Base-by-base conservation (phyloP, 2,797 vertebrate genomes). In the Staurois parvus region DNA sequence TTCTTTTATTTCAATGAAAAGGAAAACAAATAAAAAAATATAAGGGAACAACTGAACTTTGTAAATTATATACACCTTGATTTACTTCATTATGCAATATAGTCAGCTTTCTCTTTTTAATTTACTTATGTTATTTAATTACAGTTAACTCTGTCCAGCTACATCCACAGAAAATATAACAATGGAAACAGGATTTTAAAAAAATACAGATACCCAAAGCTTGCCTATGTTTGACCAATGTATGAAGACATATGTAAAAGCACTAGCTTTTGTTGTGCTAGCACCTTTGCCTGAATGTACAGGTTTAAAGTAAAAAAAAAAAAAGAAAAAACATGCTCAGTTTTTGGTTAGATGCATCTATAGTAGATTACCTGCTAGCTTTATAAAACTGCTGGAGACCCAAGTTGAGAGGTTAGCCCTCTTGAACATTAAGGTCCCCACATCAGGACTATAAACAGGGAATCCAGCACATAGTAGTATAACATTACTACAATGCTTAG, bases 51-150 rank as follows among this genome's bases (percentile, higher is more conserved):
- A 13, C 21, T 34, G 8, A 26, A 56, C 7, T 42, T 59, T 30
- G 24, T 81, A 72, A 32, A 70, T 56, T 70, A 56, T 80, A 29
- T 17, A 26, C 13, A 30, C 8, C 3, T 79, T 21, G 10, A 69
- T 69, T 30, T n/a, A 59, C 62, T 59, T 59, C 12, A 70, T 32
- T 26, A 59, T 59, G 34, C 59, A 70, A 29, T 80, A 67, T 67
- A 45, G 17, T 42, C 19, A 26, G 8, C 29, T 34, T 52, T 52
- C 56, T 56, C 30, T 45, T 70, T 66, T 42, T 40, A 9, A 32
- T 72, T 42, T 48, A 30, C 69, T 72, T 72, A 73, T 17, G 59
- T 66, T 73, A 72, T 81, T 81, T 81, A 52, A 69, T 73, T 72
- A 81, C 32, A 72, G 9, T 28, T 64, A 81, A 32, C 8, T 73